Evolutionary conservation across 2,888 invertebrate genomes (phyloP).

Genomic region (Alitta virens): DNA sequence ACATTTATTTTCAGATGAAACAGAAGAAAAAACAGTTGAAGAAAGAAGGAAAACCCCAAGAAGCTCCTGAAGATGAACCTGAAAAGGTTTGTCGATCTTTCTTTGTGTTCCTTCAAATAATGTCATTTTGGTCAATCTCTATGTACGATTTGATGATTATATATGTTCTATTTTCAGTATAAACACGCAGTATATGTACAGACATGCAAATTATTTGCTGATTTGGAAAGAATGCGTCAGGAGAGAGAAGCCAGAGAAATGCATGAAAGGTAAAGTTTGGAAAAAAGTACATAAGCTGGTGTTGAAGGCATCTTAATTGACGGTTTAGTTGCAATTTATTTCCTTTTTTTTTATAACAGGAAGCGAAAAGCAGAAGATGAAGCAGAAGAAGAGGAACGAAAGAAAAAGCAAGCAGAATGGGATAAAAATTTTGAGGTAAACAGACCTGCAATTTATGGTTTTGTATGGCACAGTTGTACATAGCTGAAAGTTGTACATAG

Average conservation of each 20-base stretch:
- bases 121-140: conserved; percentile 21
- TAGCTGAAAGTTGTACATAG: not conserved
- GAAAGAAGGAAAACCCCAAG: conserved; percentile 71
- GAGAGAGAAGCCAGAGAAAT: conserved; percentile 55
- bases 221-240: conserved; percentile 65
- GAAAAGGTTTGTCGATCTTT: conserved; percentile 49
- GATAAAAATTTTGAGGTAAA: conserved; percentile 94
- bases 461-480: not conserved
- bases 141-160: too few species aligned
- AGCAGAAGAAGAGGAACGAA: conserved; percentile 86
- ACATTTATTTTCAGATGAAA: conserved; percentile 40
- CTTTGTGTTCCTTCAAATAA: conserved; percentile 73
- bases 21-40: conserved; percentile 85
- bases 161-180: conserved; percentile 47
- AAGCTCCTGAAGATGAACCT: conserved; percentile 71
- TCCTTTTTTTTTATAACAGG: too few species aligned
- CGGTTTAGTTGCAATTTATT: not conserved
- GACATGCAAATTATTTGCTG: conserved; percentile 96
- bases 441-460: not conserved
- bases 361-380: conserved; percentile 92
- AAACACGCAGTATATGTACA: conserved; percentile 96
- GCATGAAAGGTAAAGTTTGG: conserved; percentile 56
- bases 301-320: not conserved
- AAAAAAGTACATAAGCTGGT: too few species aligned
- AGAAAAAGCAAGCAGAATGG: conserved; percentile 91